Evolutionary conservation across 2,113 vertebrate genomes (phyloP).

Genomic region (Phrynosoma blainvillii): DNA sequence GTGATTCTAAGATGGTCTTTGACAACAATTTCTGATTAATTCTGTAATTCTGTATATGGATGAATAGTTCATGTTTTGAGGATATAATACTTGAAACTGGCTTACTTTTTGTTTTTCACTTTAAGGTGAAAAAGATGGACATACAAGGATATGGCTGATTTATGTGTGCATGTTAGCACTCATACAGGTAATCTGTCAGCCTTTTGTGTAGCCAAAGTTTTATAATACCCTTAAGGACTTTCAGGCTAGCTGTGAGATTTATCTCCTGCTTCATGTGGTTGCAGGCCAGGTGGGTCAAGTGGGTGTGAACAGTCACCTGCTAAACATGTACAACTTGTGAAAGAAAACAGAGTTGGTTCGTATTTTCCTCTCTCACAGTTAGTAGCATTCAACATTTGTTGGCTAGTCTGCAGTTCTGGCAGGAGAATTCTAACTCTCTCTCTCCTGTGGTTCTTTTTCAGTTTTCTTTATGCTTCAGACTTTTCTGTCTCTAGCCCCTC

Average conservation of each 20-base stretch:
- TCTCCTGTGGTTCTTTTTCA: neutral
- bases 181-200: neutral
- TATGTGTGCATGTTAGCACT: neutral
- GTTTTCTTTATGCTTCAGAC: neutral
- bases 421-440: neutral
- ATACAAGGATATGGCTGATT: neutral
- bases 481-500: neutral
- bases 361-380: neutral
- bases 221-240: neutral
- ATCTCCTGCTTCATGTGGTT: neutral
- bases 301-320: neutral
- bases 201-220: neutral
- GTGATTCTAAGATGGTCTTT: too few relatives aligned
- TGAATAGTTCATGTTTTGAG: neutral
- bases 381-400: rapidly evolving
- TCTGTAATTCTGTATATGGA: neutral
- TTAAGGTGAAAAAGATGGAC: constrained; percentile 1
- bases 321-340: neutral
- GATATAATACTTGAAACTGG: neutral
- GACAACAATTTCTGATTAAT: too few relatives aligned
- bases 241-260: neutral
- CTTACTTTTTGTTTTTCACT: neutral
- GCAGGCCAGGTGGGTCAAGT: neutral
- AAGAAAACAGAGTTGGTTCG: neutral
- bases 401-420: neutral